Conservation (phyloP, 1,140 invertebrate genomes). For the Oppia nitens region DNA sequence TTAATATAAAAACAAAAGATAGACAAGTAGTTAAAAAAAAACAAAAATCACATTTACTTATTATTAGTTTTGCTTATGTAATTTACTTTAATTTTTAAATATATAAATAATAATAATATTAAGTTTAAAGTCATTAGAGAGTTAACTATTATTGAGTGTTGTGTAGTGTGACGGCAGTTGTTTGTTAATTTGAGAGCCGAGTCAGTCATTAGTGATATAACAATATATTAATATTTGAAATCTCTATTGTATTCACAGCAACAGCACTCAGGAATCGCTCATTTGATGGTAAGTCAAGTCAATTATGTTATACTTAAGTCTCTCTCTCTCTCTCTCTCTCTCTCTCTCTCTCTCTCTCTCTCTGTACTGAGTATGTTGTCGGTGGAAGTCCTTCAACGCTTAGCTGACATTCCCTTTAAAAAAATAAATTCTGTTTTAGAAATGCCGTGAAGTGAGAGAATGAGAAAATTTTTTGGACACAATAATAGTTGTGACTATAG, state of each 20-base stretch:
- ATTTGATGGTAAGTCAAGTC: slow-evolving; percentile 19
- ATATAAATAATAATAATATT: too few relatives aligned
- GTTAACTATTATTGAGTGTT: too few relatives aligned
- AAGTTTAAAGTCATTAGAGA: too few relatives aligned
- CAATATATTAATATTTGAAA: neutral
- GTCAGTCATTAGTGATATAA: neutral
- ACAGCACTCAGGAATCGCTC: slow-evolving; percentile 20
- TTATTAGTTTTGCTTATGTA: neutral
- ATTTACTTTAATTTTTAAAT: neutral
- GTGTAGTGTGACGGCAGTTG: neutral
- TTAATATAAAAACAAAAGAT: too few relatives aligned
- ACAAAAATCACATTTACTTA: neutral
- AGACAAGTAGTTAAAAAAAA: neutral
- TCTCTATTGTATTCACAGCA: slow-evolving; percentile 13
- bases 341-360: neutral
- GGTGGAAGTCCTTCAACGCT: neutral
- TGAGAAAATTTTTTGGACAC: too few relatives aligned
- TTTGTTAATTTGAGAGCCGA: neutral
- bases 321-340: slow-evolving; percentile 10
- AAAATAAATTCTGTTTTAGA: neutral
- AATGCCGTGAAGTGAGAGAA: neutral
- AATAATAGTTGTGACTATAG: neutral
- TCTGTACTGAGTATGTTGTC: neutral
- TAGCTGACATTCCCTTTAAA: neutral
- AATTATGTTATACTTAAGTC: neutral